A percentile compares a stretch with the other conserved stretches of the same genome.
Conservation (phyloP, 2,797 vertebrate species). For the Valencia hispanica region DNA sequence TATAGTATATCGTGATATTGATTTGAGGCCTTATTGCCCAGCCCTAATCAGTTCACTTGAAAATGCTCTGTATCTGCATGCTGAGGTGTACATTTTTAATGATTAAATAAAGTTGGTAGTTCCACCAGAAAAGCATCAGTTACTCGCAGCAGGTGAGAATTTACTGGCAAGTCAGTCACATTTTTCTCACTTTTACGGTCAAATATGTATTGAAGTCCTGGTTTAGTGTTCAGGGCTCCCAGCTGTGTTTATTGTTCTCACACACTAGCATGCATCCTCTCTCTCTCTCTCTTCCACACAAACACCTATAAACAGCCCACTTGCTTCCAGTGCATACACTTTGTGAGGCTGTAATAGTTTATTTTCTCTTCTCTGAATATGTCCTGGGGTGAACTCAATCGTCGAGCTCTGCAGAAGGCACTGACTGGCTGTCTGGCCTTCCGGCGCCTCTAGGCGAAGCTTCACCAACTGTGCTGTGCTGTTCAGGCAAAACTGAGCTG, state of each 20-base stretch:
- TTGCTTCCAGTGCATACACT: constrained; percentile 45
- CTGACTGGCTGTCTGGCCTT: constrained; percentile 28
- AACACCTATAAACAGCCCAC: constrained; percentile 25
- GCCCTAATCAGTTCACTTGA: background rate
- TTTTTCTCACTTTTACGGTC: constrained; percentile 55
- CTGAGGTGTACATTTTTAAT: constrained; percentile 14
- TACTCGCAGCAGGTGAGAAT: constrained; percentile 19
- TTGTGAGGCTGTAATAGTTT: constrained; percentile 61
- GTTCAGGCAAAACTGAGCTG: constrained; percentile 31
- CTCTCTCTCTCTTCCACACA: background rate
- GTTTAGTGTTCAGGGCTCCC: constrained; percentile 42
- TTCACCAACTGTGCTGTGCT: constrained; percentile 24
- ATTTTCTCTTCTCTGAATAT: constrained; percentile 62
- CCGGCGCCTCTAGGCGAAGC: constrained; percentile 46
- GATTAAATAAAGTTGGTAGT: constrained; percentile 6
- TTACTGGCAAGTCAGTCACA: constrained; percentile 16
- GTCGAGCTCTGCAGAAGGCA: constrained; percentile 30
- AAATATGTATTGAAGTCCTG: constrained; percentile 33
- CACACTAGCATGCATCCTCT: constrained; percentile 47
- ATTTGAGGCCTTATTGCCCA: no score
- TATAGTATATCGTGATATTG: no score
- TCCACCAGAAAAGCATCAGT: constrained; percentile 4
- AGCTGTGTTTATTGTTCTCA: constrained; percentile 63
- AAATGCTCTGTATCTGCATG: background rate
- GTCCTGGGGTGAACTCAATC: constrained; percentile 61